Percentiles rank a stretch among this genome's conserved stretches.
These are phyloP conservation scores for Macrotrachela quadricornifera DNA, from an alignment of 1,140 invertebrate genomes.

Conservation along the genomic window DNA sequence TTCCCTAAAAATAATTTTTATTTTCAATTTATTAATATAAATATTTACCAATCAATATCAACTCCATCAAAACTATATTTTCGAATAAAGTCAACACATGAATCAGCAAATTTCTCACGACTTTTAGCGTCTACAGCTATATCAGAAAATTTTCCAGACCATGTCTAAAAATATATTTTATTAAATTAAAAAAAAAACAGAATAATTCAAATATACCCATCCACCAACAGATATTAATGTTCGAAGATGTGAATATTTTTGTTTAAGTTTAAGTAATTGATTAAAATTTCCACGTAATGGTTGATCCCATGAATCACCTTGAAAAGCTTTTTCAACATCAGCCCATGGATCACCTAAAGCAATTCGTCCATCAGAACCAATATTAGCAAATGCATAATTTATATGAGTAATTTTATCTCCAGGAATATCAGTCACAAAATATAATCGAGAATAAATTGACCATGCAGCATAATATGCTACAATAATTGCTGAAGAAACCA, in stretches of 20 bases:
- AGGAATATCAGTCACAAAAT: no score
- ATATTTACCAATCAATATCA: slow-evolving; percentile 38
- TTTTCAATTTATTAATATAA: no score
- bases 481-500: no score
- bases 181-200: not conserved
- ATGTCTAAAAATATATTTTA: not conserved
- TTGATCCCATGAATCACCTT: no score
- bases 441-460: no score
- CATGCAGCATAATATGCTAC: no score
- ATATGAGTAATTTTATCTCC: no score
- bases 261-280: slow-evolving; percentile 56
- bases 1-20: no score
- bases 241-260: slow-evolving; percentile 70
- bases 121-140: not conserved
- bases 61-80: slow-evolving; percentile 79
- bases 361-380: no score
- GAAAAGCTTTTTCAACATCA: no score
- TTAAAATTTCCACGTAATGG: slow-evolving; percentile 30
- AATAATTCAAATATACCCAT: slow-evolving; percentile 15
- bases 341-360: no score
- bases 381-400: no score
- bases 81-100: slow-evolving; percentile 56
- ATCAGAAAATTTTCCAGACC: slow-evolving; percentile 18
- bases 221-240: slow-evolving; percentile 55
- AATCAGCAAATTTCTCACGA: slow-evolving; percentile 9